phyloP scores from a whole-genome alignment of 2,797 vertebrate species.

The Linurgus olivaceus region DNA sequence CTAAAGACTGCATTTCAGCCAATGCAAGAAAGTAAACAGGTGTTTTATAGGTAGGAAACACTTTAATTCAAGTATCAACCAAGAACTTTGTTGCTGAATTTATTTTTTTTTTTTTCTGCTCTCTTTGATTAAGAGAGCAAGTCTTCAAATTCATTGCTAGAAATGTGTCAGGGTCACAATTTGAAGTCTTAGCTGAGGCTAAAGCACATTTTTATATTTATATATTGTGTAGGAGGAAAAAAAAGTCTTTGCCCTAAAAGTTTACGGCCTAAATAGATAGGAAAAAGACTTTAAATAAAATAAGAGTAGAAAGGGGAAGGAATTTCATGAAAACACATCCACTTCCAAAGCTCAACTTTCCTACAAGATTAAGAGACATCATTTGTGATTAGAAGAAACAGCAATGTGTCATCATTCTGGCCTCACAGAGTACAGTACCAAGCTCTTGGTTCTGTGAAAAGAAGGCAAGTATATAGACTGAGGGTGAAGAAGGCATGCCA shows the following conservation, averaged over 20 bases:
- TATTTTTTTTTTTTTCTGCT: neutral
- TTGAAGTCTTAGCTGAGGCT: neutral
- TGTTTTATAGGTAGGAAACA: neutral
- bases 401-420: neutral
- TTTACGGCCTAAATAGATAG: neutral
- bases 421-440: neutral
- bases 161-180: neutral
- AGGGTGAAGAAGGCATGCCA: neutral
- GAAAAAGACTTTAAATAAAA: neutral
- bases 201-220: neutral
- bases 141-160: neutral
- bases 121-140: neutral
- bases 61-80: neutral
- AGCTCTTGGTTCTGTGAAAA: neutral
- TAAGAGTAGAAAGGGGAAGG: neutral
- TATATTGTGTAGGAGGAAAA: neutral
- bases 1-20: neutral
- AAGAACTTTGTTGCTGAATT: neutral
- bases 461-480: neutral
- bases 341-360: neutral
- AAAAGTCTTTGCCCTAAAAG: neutral
- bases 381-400: neutral
- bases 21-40: neutral
- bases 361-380: neutral
- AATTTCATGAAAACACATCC: neutral